These are phyloP conservation scores for Drosophila cognata DNA, from an alignment of 2,888 invertebrate genomes.

Conservation along the genomic window DNA sequence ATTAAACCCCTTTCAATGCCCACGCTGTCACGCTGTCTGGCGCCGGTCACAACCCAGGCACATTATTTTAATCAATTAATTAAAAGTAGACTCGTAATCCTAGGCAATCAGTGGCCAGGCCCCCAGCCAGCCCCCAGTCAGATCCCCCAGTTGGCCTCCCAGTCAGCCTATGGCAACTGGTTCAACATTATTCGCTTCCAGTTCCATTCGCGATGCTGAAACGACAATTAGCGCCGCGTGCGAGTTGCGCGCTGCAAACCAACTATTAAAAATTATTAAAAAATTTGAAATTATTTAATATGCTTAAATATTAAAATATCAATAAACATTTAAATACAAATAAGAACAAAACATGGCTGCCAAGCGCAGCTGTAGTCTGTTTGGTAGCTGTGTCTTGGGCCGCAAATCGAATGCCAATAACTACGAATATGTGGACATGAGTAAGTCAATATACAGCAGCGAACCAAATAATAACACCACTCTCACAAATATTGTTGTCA, in stretches of 20 bases:
- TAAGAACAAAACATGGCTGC: constrained; percentile 45
- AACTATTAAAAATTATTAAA: constrained; percentile 32
- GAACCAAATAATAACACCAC: not conserved
- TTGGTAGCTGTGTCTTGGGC: constrained; percentile 53
- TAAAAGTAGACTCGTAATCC: constrained; percentile 54
- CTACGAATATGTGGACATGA: constrained; percentile 72
- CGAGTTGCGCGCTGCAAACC: constrained; percentile 24
- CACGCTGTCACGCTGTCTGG: constrained; percentile 27
- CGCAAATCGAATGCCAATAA: constrained; percentile 31
- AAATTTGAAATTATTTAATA: constrained; percentile 12
- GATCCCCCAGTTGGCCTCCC: not conserved
- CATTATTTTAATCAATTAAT: constrained; percentile 78
- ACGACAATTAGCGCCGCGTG: constrained; percentile 73
- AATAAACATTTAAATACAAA: not conserved
- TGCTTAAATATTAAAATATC: not conserved
- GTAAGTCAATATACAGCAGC: constrained; percentile 53
- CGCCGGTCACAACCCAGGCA: constrained; percentile 15
- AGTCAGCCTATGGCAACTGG: constrained; percentile 9
- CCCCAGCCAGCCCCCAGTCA: constrained; percentile 5
- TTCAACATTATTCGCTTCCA: constrained; percentile 39
- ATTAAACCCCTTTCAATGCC: constrained; percentile 23
- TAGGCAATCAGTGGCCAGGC: constrained; percentile 43
- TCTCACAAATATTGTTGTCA: not conserved
- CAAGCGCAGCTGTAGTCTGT: constrained; percentile 58
- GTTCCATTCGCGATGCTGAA: constrained; percentile 73